phyloP scores from a whole-genome alignment of 2,797 vertebrate genomes.

The Loriculus beryllinus region DNA sequence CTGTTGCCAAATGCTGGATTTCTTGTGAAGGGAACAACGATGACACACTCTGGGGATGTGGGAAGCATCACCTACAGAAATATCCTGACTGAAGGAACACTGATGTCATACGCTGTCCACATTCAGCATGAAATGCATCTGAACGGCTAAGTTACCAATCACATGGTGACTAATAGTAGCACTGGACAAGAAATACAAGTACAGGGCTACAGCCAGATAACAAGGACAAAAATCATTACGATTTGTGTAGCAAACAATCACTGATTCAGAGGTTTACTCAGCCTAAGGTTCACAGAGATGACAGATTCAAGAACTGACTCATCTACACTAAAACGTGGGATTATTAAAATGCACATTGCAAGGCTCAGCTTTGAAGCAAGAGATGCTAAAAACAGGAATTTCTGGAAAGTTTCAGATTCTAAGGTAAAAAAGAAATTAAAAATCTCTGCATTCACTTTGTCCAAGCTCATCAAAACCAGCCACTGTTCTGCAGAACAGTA shows the following conservation, averaged over 20 bases:
- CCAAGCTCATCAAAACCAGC: not conserved
- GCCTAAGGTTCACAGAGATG: not conserved
- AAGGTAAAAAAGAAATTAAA: not conserved
- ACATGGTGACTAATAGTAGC: not conserved
- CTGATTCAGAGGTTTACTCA: constrained; percentile 1
- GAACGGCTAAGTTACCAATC: not conserved
- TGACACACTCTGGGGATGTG: not conserved
- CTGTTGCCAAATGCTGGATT: not conserved
- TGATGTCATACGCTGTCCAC: not conserved
- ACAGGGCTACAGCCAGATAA: not conserved
- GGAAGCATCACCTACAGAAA: not conserved
- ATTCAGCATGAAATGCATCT: not conserved
- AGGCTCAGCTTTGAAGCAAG: not conserved
- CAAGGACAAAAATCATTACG: not conserved
- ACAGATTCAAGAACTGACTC: not conserved
- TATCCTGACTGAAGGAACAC: not conserved
- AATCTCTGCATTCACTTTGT: not conserved
- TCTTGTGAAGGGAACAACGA: not conserved
- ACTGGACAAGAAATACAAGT: not conserved
- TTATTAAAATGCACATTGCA: not conserved
- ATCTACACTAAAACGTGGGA: not conserved
- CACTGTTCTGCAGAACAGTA: not conserved
- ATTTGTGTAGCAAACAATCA: not conserved
- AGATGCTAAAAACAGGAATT: not conserved
- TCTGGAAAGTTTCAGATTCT: not conserved